phyloP scores from a whole-genome alignment of 2,797 vertebrate genomes.

The Etheostoma perlongum region DNA sequence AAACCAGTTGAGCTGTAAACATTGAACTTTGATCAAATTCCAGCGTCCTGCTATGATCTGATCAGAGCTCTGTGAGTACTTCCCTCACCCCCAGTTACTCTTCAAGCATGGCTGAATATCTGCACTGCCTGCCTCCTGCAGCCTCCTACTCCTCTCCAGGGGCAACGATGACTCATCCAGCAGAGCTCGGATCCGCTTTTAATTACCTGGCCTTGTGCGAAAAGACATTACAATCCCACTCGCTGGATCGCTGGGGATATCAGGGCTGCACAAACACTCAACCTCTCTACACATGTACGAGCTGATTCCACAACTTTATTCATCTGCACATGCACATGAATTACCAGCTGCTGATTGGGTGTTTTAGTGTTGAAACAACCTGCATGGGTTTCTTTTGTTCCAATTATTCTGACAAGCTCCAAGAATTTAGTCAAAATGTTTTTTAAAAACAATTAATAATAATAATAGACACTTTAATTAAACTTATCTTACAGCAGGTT shows the following conservation, averaged over 20 bases:
- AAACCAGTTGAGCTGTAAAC: slow-evolving; percentile 7
- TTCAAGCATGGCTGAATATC: slow-evolving; percentile 28
- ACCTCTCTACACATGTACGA: not conserved
- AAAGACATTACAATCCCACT: slow-evolving; percentile 50
- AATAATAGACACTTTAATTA: slow-evolving; percentile 6
- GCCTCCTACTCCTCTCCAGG: slow-evolving; percentile 48
- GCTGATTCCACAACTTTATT: not conserved
- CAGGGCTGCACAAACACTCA: slow-evolving; percentile 26
- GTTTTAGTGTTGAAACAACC: too few species aligned
- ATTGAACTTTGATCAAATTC: not conserved
- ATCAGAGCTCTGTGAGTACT: slow-evolving; percentile 6
- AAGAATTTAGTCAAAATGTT: not conserved
- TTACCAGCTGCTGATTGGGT: not conserved
- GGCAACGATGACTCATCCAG: slow-evolving; percentile 72
- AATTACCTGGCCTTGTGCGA: slow-evolving; percentile 75
- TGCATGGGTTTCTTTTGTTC: not conserved
- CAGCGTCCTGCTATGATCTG: not conserved
- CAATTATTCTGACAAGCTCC: not conserved
- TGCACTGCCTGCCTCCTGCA: slow-evolving; percentile 5
- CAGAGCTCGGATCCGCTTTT: slow-evolving; percentile 68
- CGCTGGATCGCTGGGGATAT: slow-evolving; percentile 35
- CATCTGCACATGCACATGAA: not conserved
- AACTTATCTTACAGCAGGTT: not conserved
- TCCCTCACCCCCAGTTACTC: not conserved
- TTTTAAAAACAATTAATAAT: not conserved